phyloP scores from a whole-genome alignment of 2,888 invertebrate species.

The Xestoiulus laeticollis region DNA sequence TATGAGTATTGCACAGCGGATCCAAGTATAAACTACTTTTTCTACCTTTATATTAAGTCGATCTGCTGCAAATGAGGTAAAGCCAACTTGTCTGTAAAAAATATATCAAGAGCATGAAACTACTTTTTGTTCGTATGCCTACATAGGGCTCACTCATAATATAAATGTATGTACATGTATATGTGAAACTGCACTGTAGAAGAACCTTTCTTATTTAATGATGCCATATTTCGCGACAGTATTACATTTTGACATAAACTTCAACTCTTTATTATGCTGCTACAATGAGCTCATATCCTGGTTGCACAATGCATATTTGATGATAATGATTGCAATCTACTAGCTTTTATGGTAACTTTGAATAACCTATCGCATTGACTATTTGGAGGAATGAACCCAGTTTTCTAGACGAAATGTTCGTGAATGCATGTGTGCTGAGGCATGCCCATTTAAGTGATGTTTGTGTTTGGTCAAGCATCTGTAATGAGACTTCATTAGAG shows the following conservation, averaged over 20 bases:
- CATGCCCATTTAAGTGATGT: conserved; percentile 20
- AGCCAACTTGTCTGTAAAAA: neutral
- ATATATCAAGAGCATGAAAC: neutral
- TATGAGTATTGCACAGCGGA: neutral
- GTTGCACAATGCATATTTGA: conserved; percentile 16
- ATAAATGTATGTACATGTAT: too few species aligned
- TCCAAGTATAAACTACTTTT: neutral
- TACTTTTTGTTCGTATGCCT: too few species aligned
- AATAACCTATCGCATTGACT: neutral
- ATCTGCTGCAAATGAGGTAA: neutral
- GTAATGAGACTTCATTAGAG: conserved; percentile 13
- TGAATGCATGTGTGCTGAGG: neutral
- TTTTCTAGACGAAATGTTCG: neutral
- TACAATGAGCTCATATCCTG: neutral
- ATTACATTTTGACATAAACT: neutral
- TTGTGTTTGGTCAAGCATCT: conserved; percentile 20
- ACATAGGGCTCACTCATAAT: too few species aligned
- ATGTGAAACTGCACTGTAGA: neutral
- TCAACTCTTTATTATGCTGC: conserved; percentile 26
- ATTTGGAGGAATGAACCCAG: neutral
- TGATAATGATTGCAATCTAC: neutral
- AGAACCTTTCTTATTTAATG: neutral
- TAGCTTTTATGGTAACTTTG: neutral
- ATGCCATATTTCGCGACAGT: neutral
- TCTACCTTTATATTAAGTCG: neutral